Evolutionary conservation across 2,113 vertebrate species (phyloP), one percentile per base, ranked within the genome.

Genomic region (Herpetotheres cachinnans): DNA sequence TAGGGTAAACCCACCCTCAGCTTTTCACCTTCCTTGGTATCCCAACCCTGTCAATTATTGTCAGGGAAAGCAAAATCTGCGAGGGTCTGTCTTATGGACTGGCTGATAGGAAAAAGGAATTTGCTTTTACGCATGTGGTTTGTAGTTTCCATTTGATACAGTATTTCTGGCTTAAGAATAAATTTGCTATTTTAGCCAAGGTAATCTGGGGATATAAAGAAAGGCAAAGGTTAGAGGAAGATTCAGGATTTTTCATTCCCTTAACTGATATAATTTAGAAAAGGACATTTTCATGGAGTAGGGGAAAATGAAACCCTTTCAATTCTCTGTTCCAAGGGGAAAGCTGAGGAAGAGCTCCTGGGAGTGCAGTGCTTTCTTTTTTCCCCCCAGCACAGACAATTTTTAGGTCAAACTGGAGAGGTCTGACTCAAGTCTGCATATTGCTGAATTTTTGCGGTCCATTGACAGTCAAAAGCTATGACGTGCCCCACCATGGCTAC

Each of bases 331-430:
- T 90, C 62, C 29, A 15, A 61, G 25, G 66, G 10, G 30, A 72
- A 47, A 80, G 18, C 14, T 66, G 19, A 65, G 36, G 26, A 74
- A 65, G 17, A 42, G 9, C 30, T 93, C 6, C 30, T 32, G 10
- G 34, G 20, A 62, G 3, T 18, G 16, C 6, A 36, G 30, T 20
- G 4, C 9, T 76, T 66, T 54, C 4, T 38, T 76, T 25, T 16
- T 15, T 2, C 7, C 3, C 3, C 3, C 2, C 10, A 30, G 11
- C 0, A 0, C 6, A 62, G 55, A 26, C 19, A 49, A 30, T 32
- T 72, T 18, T 82, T 10, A 36, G 14, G 24, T 69, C 49, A 69
- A 27, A 59, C 29, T 34, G 16, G 9, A 54, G 36, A 87, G 1
- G 2, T 50, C 16, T 34, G 27, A 27, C 34, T 27, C 56, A 16